Evolutionary conservation across 2,113 vertebrate genomes (phyloP), one percentile per base, ranked within the genome.

Genomic region (Dryoscopus gambensis): DNA sequence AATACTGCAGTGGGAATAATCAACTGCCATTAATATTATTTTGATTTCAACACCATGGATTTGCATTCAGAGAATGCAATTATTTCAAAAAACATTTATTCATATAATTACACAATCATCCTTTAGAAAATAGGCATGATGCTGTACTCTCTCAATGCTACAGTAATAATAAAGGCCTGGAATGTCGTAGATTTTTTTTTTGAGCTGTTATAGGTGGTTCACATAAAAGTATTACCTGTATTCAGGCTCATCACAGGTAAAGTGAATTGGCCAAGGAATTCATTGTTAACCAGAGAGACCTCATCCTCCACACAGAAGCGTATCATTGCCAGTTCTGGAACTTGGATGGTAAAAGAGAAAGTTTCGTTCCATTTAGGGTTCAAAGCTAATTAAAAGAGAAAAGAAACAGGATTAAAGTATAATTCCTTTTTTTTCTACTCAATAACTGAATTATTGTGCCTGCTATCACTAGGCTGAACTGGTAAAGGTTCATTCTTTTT

Each of bases 181-280:
- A 63, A 42, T 46, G 5, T 6, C 70, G 15, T 25, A 52, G 39
- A 28, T 31, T 50, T 57, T 37, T 76, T 73, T 44, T 44, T 44
- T 44, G 8, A 80, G 39, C 15, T 50, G 6, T 53, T 82, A 21
- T 4, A 57, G 3, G 14, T 49, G 16, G 13, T 27, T 90, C 50
- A 89, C 33, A 9, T 8, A 16, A 35, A 73, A 93, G 46, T 37
- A 96, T 98, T 98, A 99, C 99, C 99, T 99, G 98, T 98, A 74
- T 92, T 98, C 93, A 99, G 95, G 96, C 98, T 98, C 70, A 85
- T 91, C 91, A 99, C 93, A 87, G 98, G 98, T 94, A 99, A 93
- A 15, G 98, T 98, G 94, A 98, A 99, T 93, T 99, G 99, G 49
- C 98, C 99, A 28, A 99, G 97, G 90, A 99, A 98, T 31, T 99